Base-by-base conservation (phyloP, 1,140 invertebrate genomes). In the Chionoecetes opilio region DNA sequence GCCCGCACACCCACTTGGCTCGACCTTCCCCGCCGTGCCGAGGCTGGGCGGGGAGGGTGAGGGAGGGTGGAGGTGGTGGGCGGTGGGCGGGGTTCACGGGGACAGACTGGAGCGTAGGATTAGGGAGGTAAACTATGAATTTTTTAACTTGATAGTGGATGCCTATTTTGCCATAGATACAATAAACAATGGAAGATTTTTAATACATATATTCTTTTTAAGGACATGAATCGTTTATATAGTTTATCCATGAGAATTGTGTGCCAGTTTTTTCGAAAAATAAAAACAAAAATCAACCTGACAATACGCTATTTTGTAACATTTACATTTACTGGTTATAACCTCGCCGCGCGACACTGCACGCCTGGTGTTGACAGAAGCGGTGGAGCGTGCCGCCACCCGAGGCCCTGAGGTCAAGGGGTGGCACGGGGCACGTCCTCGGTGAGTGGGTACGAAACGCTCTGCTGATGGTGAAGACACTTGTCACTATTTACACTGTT, bases 401-500 rank as follows among this genome's bases (percentile, higher is more conserved):
- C 63, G 21, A 3, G 6, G 21, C 26, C n/a, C 21, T 17, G 21
- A 1, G 63, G 63, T 17, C 63, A 5, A 26, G n/a, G 63, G 63
- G 21, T 26, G n/a, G 63, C n/a, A 5, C 63, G 63, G 26, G 21
- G 8, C 63, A n/a, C 63, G 63, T 89, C 87, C 87, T 38, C 35
- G 41, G 87, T 89, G 35, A 75, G 63, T 75, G 63, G 63, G 63
- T 63, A 93, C 86, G 63, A 53, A 90, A 92, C 46, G 26, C 84
- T 53, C 89, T 92, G 75, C 37, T 87, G 38, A 85, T 92, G 94
- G 86, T 92, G 94, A 95, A 95, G 94, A 95, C 94, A 95, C 94
- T 95, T 95, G 86, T 84, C 84, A 95, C 94, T 95, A 95, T 95
- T 87, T 95, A 95, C 94, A 95, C 87, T 85, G 46, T 85, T 88